Conservation (phyloP, 2,888 invertebrate species). For the Anarsia innoxiella region DNA sequence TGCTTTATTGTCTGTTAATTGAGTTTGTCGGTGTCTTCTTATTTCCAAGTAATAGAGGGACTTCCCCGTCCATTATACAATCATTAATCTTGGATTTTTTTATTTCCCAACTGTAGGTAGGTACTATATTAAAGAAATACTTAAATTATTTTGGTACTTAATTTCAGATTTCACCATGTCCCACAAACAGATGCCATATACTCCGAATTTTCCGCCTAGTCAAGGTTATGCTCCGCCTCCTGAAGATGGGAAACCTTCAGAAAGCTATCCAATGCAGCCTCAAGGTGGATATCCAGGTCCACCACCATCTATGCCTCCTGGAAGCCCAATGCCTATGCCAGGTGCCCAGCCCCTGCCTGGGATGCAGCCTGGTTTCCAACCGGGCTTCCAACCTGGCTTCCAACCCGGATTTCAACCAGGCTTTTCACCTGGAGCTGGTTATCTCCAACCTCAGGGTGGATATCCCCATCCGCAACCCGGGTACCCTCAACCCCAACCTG, state of each 20-base stretch:
- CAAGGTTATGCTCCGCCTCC: constrained; percentile 58
- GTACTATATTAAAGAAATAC: too few relatives aligned
- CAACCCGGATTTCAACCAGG: constrained; percentile 48
- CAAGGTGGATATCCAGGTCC: constrained; percentile 44
- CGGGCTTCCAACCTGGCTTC: constrained; percentile 49
- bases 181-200: constrained; percentile 55
- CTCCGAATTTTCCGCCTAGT: constrained; percentile 60
- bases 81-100: too few relatives aligned
- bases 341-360: constrained; percentile 49
- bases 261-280: constrained; percentile 49
- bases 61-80: too few relatives aligned
- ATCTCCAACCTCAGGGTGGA: constrained; percentile 25
- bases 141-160: too few relatives aligned
- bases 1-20: too few relatives aligned
- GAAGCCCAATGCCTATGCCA: constrained; percentile 7
- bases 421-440: constrained; percentile 26
- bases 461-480: constrained; percentile 28
- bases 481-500: constrained; percentile 29
- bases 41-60: too few relatives aligned
- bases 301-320: constrained; percentile 9
- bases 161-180: constrained; percentile 48
- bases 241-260: constrained; percentile 39
- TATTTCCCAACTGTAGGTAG: too few relatives aligned
- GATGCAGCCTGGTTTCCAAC: constrained; percentile 56
- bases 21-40: too few relatives aligned